Percentiles rank a stretch among this genome's conserved stretches.
These are phyloP conservation scores for Rhynchonycteris naso DNA, from an alignment of 2,797 vertebrate genomes.

Conservation along the genomic window DNA sequence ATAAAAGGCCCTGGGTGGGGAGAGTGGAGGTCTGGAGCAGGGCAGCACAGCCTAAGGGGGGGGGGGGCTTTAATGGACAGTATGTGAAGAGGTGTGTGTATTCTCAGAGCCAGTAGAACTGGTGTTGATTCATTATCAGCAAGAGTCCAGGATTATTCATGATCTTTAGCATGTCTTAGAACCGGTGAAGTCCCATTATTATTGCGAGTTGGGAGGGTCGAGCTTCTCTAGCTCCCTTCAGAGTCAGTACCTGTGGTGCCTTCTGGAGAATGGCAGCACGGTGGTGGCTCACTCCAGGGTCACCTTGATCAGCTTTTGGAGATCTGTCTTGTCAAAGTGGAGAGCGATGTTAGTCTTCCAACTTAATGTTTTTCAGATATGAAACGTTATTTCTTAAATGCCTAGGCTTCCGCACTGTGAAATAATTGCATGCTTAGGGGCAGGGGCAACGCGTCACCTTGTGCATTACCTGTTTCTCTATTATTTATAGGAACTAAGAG, in stretches of 20 bases:
- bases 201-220: neutral
- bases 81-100: neutral
- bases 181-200: neutral
- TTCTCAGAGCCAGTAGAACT: neutral
- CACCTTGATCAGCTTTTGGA: neutral
- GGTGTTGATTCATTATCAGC: neutral
- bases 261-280: too few species aligned
- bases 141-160: neutral
- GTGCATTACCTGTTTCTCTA: conserved; percentile 60
- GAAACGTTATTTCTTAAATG: neutral
- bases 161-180: neutral
- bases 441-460: neutral
- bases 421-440: neutral
- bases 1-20: neutral
- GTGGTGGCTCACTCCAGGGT: neutral
- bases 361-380: neutral
- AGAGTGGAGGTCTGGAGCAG: neutral
- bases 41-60: neutral
- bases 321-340: neutral
- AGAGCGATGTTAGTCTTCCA: neutral
- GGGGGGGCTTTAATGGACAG: neutral
- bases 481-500: conserved; percentile 94
- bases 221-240: neutral
- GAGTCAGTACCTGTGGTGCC: neutral
- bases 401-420: neutral